Evolutionary conservation across 2,113 vertebrate genomes (phyloP).

Genomic region (Coptodon rendalli): DNA sequence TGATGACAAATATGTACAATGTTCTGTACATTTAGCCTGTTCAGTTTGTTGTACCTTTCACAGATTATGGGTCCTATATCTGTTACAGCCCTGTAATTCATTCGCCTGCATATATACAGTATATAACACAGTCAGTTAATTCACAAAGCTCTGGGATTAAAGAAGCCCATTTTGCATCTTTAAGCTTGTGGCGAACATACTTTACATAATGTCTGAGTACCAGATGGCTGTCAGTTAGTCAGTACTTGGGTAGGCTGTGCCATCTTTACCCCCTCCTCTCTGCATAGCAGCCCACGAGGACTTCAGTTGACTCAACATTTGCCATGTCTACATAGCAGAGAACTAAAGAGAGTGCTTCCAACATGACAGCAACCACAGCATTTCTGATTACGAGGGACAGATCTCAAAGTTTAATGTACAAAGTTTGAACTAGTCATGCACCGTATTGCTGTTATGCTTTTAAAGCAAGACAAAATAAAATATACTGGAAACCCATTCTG

Average conservation of each 20-base stretch:
- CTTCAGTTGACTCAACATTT: conserved; percentile 30
- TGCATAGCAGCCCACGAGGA: background rate
- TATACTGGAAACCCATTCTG: background rate
- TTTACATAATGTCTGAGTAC: conserved; percentile 24
- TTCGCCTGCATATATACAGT: conserved; percentile 2
- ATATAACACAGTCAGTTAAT: background rate
- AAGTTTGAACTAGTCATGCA: background rate
- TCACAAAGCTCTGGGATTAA: conserved; percentile 11
- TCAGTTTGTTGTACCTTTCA: background rate
- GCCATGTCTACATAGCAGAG: background rate
- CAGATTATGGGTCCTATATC: background rate
- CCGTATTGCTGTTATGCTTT: conserved; percentile 9
- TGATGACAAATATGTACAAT: conserved; percentile 47
- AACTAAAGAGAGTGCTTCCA: background rate
- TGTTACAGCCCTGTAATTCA: background rate
- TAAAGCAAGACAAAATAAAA: background rate
- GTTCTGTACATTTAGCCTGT: conserved; percentile 8
- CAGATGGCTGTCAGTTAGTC: conserved; percentile 58
- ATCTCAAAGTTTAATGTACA: background rate
- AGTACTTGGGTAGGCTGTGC: background rate
- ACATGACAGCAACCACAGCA: background rate
- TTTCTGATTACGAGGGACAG: background rate
- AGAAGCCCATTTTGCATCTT: background rate
- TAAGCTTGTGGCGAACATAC: background rate
- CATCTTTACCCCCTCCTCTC: background rate